Percentiles rank a stretch among this genome's conserved stretches.
phyloP scores from a whole-genome alignment of 2,888 invertebrate species.

The Catocala fraxini region DNA sequence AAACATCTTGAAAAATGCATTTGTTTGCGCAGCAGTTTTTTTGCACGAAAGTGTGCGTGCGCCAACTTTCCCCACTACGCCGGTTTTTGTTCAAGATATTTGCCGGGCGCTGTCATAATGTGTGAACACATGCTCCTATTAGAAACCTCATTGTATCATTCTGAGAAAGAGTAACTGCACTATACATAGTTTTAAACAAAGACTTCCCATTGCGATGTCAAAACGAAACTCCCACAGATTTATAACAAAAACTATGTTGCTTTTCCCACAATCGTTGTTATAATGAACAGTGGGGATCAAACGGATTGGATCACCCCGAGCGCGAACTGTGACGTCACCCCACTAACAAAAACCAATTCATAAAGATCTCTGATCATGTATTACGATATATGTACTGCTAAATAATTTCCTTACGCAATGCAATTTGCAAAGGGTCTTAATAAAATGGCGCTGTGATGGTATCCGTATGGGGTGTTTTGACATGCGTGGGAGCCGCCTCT shows the following conservation, averaged over 20 bases:
- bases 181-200: slow-evolving; percentile 58
- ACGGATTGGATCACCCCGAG: slow-evolving; percentile 75
- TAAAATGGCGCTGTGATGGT: slow-evolving; percentile 53
- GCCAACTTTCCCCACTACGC: too few species aligned
- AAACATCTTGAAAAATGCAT: too few species aligned
- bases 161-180: slow-evolving; percentile 39
- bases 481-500: slow-evolving; percentile 84
- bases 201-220: slow-evolving; percentile 65
- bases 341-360: slow-evolving; percentile 58
- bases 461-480: slow-evolving; percentile 81
- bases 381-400: slow-evolving; percentile 6
- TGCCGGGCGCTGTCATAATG: too few species aligned
- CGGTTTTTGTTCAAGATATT: too few species aligned
- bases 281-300: slow-evolving; percentile 78
- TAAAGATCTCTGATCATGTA: slow-evolving; percentile 50
- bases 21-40: too few species aligned
- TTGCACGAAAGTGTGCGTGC: too few species aligned
- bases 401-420: slow-evolving; percentile 15
- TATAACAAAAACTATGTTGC: slow-evolving; percentile 80
- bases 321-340: slow-evolving; percentile 69
- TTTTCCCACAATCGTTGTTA: slow-evolving; percentile 83
- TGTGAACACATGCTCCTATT: slow-evolving; percentile 15
- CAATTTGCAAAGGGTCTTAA: slow-evolving; percentile 49
- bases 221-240: slow-evolving; percentile 85
- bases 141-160: slow-evolving; percentile 37